Percentiles rank a stretch among this genome's conserved stretches.
These are phyloP conservation scores for Drosophila navojoa DNA, from an alignment of 1,140 invertebrate genomes.

Conservation along the genomic window DNA sequence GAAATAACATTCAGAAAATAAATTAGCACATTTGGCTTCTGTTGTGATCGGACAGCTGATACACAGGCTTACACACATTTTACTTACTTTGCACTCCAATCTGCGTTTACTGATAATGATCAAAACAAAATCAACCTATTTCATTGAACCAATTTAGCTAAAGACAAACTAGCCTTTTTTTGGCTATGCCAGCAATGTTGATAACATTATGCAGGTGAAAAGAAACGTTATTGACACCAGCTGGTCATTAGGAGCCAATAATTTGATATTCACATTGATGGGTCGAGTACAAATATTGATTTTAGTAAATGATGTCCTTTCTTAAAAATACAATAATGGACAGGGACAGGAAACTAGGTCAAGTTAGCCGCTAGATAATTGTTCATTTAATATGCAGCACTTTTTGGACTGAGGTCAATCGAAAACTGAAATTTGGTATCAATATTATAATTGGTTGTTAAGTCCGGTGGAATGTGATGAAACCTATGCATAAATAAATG, in stretches of 20 bases:
- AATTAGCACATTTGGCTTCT: no score
- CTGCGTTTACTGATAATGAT: no score
- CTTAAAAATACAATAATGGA: conserved; percentile 2
- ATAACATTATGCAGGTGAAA: not conserved
- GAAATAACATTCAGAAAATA: no score
- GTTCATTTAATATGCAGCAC: conserved; percentile 25
- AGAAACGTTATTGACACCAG: conserved; percentile 3
- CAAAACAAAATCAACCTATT: no score
- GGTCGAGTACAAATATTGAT: conserved; percentile 50
- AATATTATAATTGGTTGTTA: conserved; percentile 10
- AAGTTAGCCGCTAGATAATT: conserved; percentile 18
- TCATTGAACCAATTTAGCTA: not conserved
- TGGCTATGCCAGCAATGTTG: not conserved
- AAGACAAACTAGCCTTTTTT: not conserved
- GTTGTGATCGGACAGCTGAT: not conserved
- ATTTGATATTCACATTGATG: conserved; percentile 18
- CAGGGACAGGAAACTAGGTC: conserved; percentile 36
- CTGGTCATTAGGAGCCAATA: conserved; percentile 12
- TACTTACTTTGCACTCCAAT: no score
- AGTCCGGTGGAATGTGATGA: conserved; percentile 27
- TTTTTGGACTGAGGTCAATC: not conserved
- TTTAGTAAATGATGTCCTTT: conserved; percentile 48
- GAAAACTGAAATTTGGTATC: conserved; percentile 14
- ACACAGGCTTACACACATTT: no score
- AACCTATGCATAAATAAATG: conserved; percentile 26